Conservation (phyloP, 2,797 vertebrate genomes). For the Steatocranus sp. region DNA sequence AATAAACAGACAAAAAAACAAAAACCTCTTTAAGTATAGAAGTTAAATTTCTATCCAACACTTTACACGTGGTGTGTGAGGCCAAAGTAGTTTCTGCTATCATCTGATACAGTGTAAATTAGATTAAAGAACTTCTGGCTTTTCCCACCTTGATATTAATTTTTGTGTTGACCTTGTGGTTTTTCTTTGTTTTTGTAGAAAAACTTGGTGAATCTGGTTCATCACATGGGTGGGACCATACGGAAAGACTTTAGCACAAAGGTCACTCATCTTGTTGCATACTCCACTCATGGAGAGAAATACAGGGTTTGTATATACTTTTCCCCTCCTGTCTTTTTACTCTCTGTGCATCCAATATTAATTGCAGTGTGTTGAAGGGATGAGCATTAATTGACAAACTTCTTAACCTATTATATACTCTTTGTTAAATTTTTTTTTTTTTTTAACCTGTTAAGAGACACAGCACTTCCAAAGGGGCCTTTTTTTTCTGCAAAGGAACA, state of each 20-base stretch:
- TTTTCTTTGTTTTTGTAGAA: slow-evolving; percentile 72
- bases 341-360: not conserved
- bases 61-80: not conserved
- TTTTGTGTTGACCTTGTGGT: not conserved
- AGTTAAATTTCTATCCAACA: not conserved
- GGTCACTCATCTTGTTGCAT: slow-evolving; percentile 93
- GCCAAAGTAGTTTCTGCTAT: not conserved
- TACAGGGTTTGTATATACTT: slow-evolving; percentile 81
- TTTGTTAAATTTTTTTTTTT: not conserved
- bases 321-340: not conserved
- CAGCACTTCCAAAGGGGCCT: not conserved
- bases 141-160: not conserved
- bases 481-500: not conserved
- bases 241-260: slow-evolving; percentile 94
- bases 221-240: slow-evolving; percentile 97
- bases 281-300: slow-evolving; percentile 94
- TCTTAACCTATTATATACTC: not conserved
- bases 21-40: not conserved
- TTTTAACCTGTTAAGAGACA: not conserved
- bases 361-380: not conserved
- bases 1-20: not conserved
- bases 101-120: not conserved
- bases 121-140: not conserved
- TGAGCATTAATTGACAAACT: not conserved
- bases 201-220: slow-evolving; percentile 89